phyloP scores from a whole-genome alignment of 1,140 invertebrate species.

The Micrasema longulum region DNA sequence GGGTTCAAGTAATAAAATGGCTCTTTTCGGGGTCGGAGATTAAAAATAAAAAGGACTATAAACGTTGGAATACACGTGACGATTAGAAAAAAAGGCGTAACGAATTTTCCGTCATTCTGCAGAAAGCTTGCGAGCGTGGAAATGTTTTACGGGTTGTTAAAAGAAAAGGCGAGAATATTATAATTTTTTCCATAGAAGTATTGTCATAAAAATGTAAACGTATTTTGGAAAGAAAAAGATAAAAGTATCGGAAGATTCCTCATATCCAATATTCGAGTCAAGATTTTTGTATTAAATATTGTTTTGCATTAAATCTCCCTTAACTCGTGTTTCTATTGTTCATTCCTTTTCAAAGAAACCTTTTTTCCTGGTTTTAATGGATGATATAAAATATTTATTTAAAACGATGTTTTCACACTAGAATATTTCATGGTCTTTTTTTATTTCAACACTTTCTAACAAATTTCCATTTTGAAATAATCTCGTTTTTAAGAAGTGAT shows the following conservation, averaged over 20 bases:
- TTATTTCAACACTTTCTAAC: no score
- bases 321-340: neutral
- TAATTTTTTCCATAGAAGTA: neutral
- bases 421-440: no score
- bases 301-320: neutral
- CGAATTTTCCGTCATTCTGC: conserved; percentile 5
- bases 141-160: conserved; percentile 9
- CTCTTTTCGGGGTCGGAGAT: neutral
- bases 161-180: conserved; percentile 19
- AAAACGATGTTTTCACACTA: no score
- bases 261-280: conserved; percentile 7
- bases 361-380: no score
- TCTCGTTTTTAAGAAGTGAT: no score
- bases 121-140: neutral
- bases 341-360: no score
- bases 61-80: neutral
- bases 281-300: neutral
- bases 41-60: neutral
- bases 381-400: no score
- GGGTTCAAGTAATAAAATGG: no score
- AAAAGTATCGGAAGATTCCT: conserved; percentile 9
- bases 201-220: conserved; percentile 6
- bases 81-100: conserved; percentile 13
- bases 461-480: no score
- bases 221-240: conserved; percentile 3